Evolutionary conservation across 1,140 invertebrate species (phyloP), one percentile per base, ranked within the genome.

Genomic region (Physella acuta): DNA sequence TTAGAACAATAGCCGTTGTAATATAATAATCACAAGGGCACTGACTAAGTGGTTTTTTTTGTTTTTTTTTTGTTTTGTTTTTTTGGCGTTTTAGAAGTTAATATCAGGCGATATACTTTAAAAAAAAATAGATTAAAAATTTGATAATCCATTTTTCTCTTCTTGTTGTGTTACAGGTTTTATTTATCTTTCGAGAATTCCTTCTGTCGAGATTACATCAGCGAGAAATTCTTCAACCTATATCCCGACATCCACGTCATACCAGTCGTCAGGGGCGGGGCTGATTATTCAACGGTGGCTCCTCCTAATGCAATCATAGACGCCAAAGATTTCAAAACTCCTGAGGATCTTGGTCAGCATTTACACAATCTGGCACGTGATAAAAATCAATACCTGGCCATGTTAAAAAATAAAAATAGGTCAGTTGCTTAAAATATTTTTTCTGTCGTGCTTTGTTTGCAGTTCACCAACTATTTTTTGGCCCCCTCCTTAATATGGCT

Each of bases 261-360:
- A 20, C 86, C 86, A 0, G 78, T 88, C 11, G 87, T 87, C 0
- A 82, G 87, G 77, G 87, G 87, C 5, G 81, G 93, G 0, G 77
- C 75, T 24, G 81, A 86, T 63, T 88, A 88, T 71, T 73, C 75
- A 34, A 71, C 69, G 24, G 69, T 75, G 3, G 75, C 80, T 11
- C 84, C 84, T 1, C 79, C 92, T 75, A 90, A 94, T 74, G 95
- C 94, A 0, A 93, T 88, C 81, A 94, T 98, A 49, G 95, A 98
- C 85, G 93, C 98, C 0, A 95, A 97, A 76, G 94, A 98, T 81
- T 98, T 98, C 82, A 89, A 90, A 3, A 91, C 92, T 2, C 91
- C 95, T 0, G 90, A 91, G 76, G 90, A 94, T 74, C 85, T 99
- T 30, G 95, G 96, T 1, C 88, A 91, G 3, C 97, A 96, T 84